A percentile compares a stretch with the other conserved stretches of the same genome.
Evolutionary conservation across 2,797 vertebrate species (phyloP).

Genomic region (Enteromius fasciolatus): DNA sequence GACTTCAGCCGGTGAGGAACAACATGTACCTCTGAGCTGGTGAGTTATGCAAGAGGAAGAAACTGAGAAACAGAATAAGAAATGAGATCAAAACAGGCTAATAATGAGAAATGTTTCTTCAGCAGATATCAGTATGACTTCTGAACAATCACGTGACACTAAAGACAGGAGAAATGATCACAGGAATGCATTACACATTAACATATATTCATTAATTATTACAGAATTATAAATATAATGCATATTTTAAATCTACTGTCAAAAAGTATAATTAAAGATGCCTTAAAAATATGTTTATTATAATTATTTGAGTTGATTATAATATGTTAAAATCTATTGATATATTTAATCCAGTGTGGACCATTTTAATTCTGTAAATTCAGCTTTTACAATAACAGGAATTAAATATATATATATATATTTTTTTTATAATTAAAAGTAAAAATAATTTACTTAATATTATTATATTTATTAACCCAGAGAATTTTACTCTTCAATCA

Average conservation of each 20-base stretch:
- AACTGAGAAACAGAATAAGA: not conserved
- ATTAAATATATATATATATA: not conserved
- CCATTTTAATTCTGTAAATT: no score
- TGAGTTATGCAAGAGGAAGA: constrained; percentile 24
- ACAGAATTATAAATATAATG: no score
- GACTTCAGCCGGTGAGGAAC: constrained; percentile 35
- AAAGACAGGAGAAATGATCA: not conserved
- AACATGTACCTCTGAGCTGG: constrained; percentile 25
- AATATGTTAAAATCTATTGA: not conserved
- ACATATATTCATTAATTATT: not conserved
- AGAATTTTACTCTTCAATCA: no score
- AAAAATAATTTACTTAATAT: no score
- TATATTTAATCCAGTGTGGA: not conserved
- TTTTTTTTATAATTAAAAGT: no score
- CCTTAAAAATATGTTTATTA: no score
- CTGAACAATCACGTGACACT: not conserved
- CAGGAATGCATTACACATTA: not conserved
- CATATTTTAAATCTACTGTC: no score
- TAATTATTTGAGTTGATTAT: not conserved
- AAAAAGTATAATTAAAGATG: no score
- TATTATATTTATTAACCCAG: no score
- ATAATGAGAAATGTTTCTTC: not conserved
- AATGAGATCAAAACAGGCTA: not conserved
- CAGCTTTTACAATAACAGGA: not conserved
- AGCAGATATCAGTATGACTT: not conserved